A percentile compares a stretch with the other conserved stretches of the same genome.
Evolutionary conservation across 2,888 invertebrate genomes (phyloP).

Genomic region (Geotrupes spiniger): DNA sequence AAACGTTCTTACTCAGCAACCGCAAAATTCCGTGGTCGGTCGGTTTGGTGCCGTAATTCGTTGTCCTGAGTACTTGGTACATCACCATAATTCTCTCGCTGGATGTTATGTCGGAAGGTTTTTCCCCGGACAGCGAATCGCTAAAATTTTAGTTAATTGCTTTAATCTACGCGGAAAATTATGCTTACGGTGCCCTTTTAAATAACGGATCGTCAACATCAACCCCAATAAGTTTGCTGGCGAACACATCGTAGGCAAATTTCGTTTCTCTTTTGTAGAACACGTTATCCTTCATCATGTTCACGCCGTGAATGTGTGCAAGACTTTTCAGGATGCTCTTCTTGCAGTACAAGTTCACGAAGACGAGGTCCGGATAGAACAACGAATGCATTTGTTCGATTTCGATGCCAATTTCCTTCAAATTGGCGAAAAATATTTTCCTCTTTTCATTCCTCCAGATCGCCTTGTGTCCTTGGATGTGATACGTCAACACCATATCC

Average conservation of each 20-base stretch:
- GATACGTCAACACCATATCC: background rate
- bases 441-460: background rate
- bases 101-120: conserved; percentile 34
- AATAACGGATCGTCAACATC: conserved; percentile 19
- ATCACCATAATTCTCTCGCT: conserved; percentile 42
- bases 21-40: conserved; percentile 38
- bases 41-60: conserved; percentile 34
- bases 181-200: conserved; percentile 35
- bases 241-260: background rate
- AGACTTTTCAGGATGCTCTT: conserved; percentile 10
- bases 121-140: conserved; percentile 20
- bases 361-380: background rate
- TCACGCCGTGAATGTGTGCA: conserved; percentile 33
- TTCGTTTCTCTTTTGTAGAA: conserved; percentile 5
- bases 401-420: background rate
- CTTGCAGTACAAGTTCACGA: background rate
- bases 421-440: background rate
- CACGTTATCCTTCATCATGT: conserved; percentile 29
- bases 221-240: conserved; percentile 25
- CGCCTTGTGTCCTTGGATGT: too few relatives aligned
- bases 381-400: background rate
- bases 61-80: conserved; percentile 35
- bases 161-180: too few relatives aligned
- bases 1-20: conserved; percentile 32
- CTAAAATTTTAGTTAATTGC: too few relatives aligned